Evolutionary conservation across 1,140 invertebrate genomes (phyloP).

Genomic region (Zeugodacus cucurbitae): DNA sequence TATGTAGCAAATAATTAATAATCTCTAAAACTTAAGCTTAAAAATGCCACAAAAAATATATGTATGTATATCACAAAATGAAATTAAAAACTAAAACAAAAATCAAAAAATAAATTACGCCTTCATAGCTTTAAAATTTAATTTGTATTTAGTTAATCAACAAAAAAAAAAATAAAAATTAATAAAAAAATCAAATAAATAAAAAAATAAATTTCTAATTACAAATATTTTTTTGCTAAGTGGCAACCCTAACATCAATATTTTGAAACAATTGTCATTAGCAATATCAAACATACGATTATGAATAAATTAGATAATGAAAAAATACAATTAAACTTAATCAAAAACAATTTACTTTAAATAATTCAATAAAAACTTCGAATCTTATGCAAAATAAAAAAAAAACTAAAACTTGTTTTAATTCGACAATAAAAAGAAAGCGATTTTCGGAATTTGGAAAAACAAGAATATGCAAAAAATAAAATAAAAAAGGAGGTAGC

Average conservation of each 20-base stretch:
- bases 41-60: too few relatives aligned
- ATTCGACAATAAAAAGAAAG: neutral
- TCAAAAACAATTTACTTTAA: slow-evolving; percentile 33
- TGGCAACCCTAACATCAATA: neutral
- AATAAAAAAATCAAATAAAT: neutral
- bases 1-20: too few relatives aligned
- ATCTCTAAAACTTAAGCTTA: too few relatives aligned
- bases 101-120: too few relatives aligned
- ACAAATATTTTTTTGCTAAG: neutral
- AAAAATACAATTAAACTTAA: neutral
- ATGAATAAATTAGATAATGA: neutral
- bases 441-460: too few relatives aligned
- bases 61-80: too few relatives aligned
- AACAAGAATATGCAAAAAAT: too few relatives aligned
- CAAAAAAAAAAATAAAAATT: neutral
- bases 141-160: neutral
- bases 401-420: neutral
- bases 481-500: too few relatives aligned
- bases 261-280: neutral
- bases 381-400: slow-evolving; percentile 25
- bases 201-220: neutral
- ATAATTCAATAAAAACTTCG: slow-evolving; percentile 34
- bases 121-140: neutral
- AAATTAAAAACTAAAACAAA: too few relatives aligned
- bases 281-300: neutral